phyloP scores from a whole-genome alignment of 2,113 vertebrate genomes.

The Cardinalis cardinalis region DNA sequence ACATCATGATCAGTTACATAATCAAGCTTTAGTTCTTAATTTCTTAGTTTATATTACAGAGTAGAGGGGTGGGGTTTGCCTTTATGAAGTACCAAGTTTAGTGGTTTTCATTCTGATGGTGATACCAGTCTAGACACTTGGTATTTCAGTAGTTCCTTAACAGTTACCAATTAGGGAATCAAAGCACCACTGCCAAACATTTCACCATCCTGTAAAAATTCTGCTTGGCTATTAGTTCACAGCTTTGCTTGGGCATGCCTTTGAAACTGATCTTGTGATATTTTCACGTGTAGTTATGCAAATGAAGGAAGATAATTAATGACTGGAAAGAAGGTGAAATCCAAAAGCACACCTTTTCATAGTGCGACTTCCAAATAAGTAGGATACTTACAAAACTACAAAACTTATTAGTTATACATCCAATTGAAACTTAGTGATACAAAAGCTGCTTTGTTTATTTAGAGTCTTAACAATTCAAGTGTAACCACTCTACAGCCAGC shows the following conservation, averaged over 20 bases:
- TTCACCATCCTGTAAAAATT: not conserved
- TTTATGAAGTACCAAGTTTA: not conserved
- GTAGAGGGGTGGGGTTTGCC: not conserved
- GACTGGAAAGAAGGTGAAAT: not conserved
- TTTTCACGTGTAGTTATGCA: not conserved
- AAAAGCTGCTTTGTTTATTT: not conserved
- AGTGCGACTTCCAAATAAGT: not conserved
- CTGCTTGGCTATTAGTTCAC: not conserved
- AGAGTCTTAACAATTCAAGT: not conserved
- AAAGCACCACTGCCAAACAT: not conserved
- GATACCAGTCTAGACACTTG: not conserved
- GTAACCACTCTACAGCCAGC: not conserved
- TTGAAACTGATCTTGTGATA: not conserved
- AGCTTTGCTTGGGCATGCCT: not conserved
- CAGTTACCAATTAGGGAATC: not conserved
- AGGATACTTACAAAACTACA: not conserved
- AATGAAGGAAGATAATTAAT: not conserved
- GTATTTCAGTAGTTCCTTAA: not conserved
- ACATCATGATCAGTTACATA: not conserved
- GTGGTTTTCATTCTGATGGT: not conserved
- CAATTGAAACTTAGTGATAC: not conserved
- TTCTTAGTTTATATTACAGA: not conserved
- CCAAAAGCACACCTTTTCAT: not conserved
- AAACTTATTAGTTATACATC: not conserved
- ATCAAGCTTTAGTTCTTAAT: not conserved